Conservation (phyloP, 2,797 vertebrate genomes). For the Phylloscopus collybita region DNA sequence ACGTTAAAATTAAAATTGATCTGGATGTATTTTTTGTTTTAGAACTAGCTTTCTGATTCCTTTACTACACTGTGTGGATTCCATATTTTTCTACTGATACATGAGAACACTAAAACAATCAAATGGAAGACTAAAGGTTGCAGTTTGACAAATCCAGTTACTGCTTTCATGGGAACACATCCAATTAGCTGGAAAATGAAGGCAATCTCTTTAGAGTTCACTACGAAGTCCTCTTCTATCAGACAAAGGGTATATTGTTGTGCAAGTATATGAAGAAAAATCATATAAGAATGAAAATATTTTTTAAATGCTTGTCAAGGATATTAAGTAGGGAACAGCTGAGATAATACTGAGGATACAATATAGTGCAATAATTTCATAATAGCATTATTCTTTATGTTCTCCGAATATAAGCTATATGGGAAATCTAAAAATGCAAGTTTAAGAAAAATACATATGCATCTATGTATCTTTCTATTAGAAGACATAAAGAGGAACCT, state of each 20-base stretch:
- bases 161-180: neutral
- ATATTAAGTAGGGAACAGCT: neutral
- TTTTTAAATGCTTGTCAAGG: neutral
- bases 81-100: neutral
- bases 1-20: neutral
- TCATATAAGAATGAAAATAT: neutral
- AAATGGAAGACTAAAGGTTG: neutral
- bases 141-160: constrained; percentile 9
- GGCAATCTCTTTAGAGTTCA: neutral
- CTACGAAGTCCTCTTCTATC: neutral
- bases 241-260: neutral
- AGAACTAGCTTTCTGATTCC: neutral
- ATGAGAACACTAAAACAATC: neutral
- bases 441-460: neutral
- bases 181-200: neutral
- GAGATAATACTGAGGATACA: neutral
- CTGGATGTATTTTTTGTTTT: neutral
- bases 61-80: neutral
- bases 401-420: neutral
- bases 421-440: neutral
- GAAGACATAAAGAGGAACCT: neutral
- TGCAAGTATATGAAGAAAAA: neutral
- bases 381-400: neutral
- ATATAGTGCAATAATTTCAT: neutral
- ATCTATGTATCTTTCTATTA: neutral